These are phyloP conservation scores for Taeniopygia guttata DNA, from an alignment of 2,797 vertebrate species.

Conservation along the genomic window DNA sequence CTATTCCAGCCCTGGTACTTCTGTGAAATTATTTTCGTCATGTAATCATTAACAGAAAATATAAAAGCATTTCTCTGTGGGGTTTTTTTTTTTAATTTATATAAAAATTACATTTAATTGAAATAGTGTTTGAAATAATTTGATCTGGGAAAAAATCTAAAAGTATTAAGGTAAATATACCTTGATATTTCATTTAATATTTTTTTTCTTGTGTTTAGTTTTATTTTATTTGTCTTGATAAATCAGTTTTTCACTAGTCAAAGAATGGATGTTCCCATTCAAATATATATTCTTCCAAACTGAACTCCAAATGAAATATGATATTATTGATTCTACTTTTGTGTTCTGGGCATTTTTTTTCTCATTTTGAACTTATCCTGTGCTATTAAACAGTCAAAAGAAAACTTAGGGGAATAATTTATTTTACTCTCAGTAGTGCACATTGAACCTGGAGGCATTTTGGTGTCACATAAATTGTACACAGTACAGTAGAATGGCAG, in stretches of 20 bases:
- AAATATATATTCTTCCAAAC: neutral
- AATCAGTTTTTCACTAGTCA: neutral
- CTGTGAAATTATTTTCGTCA: neutral
- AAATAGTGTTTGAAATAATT: neutral
- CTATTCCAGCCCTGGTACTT: neutral
- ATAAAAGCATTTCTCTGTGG: neutral
- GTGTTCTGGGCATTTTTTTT: neutral
- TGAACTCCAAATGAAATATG: neutral
- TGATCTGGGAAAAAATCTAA: neutral
- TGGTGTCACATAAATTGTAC: slow-evolving; percentile 13
- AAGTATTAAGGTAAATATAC: neutral
- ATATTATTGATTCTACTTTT: neutral
- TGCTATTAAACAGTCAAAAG: slow-evolving; percentile 5
- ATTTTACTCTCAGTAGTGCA: neutral
- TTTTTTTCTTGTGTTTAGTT: neutral
- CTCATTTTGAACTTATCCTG: neutral
- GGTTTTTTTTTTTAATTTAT: too few relatives aligned
- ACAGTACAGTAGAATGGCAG: neutral
- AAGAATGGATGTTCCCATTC: neutral
- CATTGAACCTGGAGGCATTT: neutral
- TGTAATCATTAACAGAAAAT: neutral
- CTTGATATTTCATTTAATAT: neutral
- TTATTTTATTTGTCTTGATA: neutral
- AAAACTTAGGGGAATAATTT: neutral
- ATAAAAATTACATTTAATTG: neutral